These are phyloP conservation scores for Cyprinella venusta DNA, from an alignment of 2,797 vertebrate genomes.

Conservation along the genomic window DNA sequence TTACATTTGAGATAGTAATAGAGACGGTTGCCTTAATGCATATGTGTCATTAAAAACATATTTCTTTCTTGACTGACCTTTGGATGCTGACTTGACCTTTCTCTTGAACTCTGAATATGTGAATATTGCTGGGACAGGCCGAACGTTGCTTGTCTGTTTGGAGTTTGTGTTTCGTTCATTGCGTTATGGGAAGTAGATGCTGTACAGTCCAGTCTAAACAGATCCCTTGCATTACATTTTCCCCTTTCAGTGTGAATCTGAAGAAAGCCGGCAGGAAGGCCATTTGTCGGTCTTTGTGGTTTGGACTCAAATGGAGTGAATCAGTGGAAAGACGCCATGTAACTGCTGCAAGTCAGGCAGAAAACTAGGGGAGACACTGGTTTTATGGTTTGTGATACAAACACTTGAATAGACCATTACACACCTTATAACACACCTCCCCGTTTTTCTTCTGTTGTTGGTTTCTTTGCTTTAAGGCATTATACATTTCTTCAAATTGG, in stretches of 20 bases:
- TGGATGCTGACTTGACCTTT: not conserved
- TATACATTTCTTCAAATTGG: not conserved
- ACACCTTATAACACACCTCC: conserved; percentile 21
- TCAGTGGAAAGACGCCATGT: conserved; percentile 37
- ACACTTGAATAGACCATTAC: conserved; percentile 27
- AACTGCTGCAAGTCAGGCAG: conserved; percentile 50
- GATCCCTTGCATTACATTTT: conserved; percentile 29
- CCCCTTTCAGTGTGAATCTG: conserved; percentile 46
- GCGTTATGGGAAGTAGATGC: conserved; percentile 1
- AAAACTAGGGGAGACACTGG: conserved; percentile 23
- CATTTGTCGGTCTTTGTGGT: conserved; percentile 54
- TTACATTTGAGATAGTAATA: not conserved
- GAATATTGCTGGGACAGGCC: not conserved
- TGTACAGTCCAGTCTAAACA: not conserved
- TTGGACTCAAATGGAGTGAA: conserved; percentile 55
- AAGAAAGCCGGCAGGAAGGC: conserved; percentile 21
- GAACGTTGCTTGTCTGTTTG: conserved; percentile 4
- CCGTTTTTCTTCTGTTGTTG: not conserved
- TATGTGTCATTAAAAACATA: not conserved
- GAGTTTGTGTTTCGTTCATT: not conserved
- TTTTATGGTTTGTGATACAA: conserved; percentile 35
- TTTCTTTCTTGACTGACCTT: conserved; percentile 12
- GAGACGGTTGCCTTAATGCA: not conserved
- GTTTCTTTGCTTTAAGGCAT: not conserved
- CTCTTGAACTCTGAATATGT: not conserved